Percentiles rank a stretch among this genome's conserved stretches.
Conservation (phyloP, 2,888 invertebrate genomes). For the Dasysyrphus tricinctus region DNA sequence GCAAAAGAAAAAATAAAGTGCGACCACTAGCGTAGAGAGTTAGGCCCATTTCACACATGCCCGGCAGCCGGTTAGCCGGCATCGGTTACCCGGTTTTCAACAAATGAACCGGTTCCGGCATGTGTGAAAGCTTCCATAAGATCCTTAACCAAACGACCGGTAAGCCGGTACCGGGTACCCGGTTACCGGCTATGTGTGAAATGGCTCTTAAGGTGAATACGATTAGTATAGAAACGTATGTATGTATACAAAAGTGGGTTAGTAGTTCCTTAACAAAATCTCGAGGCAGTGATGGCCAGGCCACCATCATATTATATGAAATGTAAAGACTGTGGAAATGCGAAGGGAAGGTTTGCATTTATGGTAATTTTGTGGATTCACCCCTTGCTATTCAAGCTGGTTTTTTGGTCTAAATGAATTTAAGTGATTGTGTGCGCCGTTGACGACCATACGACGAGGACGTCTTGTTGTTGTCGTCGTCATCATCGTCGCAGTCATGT, state of each 20-base stretch:
- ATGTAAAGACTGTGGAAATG: constrained; percentile 13
- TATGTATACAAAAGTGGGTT: constrained; percentile 44
- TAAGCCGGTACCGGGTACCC: no score
- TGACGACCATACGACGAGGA: constrained; percentile 27
- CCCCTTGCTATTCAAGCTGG: constrained; percentile 46
- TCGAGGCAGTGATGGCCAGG: constrained; percentile 42
- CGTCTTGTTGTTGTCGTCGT: constrained; percentile 9
- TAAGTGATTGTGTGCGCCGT: constrained; percentile 57
- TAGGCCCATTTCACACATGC: no score
- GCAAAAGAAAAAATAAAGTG: constrained; percentile 24
- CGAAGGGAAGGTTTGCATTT: constrained; percentile 50
- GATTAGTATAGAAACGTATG: not conserved
- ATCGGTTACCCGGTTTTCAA: no score
- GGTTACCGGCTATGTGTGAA: no score
- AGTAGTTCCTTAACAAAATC: constrained; percentile 50
- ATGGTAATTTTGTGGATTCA: constrained; percentile 69
- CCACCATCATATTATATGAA: not conserved
- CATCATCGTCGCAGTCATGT: constrained; percentile 8
- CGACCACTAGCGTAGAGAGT: constrained; percentile 31
- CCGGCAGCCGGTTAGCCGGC: no score
- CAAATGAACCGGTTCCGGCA: no score
- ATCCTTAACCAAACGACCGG: no score
- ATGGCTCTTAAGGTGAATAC: constrained; percentile 52
- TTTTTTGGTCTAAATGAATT: constrained; percentile 62
- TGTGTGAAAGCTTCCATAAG: no score